Base-by-base conservation (phyloP, 2,888 invertebrate genomes). In the Luffia ferchaultella region DNA sequence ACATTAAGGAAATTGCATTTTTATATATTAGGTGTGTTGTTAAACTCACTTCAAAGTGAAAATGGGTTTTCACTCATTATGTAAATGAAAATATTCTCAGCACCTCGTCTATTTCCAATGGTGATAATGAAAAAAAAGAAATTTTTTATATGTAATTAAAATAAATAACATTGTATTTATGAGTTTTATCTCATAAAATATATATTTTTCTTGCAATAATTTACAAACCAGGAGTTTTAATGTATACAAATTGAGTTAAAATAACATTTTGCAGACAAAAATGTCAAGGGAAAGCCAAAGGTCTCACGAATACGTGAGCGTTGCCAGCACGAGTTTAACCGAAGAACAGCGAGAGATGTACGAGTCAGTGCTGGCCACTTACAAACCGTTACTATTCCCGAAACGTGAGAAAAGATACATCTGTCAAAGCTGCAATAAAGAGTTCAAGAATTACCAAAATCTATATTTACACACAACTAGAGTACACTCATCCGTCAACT, bases 401-500 rank as follows among this genome's bases (percentile, higher is more conserved):
- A 80, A 79, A 50, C 55, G 65, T 0, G 61, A 57, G 1, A 76
- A 75, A 51, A 63, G 72, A 0, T 82, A 77, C 58, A 79, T 83
- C 20, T 83, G 83, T 45, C 65, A 64, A 1, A 76, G 74, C 50
- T 83, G 82, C 55, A 75, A 62, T 42, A 83, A 83, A 16, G 80
- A 80, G 20, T 83, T 83, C 54, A 80, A 80, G 52, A 82, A 80
- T 42, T 82, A 82, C 52, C 82, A 82, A 53, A 82, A 80, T 18
- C 54, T 82, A 0, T 80, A 82, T 52, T 57, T 82, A 0, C 83
- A 83, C 30, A 79, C 78, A 0, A 82, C 82, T 0, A 60, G 82
- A 20, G 83, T 82, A 0, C 83, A 83, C 54, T 80, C 82, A 0
- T 68, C 80, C 0, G 77, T 77, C 42, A 78, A 80, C 0, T 78